Evolutionary conservation across 2,797 vertebrate species (phyloP), one percentile per base, ranked within the genome.

Genomic region (Spea hammondii): DNA sequence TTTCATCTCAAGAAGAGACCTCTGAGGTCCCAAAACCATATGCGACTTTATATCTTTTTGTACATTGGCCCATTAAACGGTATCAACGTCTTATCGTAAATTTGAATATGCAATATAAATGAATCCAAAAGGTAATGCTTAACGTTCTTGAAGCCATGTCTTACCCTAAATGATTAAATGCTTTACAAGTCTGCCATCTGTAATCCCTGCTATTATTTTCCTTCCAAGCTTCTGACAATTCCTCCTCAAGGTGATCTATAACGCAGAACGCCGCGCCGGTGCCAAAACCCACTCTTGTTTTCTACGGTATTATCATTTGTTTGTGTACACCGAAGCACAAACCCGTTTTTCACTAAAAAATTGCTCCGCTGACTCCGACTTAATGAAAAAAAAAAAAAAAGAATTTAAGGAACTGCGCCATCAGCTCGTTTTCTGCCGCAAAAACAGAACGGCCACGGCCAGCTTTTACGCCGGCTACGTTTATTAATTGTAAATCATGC

Each of bases 181-280:
- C 51, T 70, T 70, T 71, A 76, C 79, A 76, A 62, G 45, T 70
- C 54, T 45, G 50, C 49, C 54, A 75, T 75, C 68, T 65, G 59
- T 80, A 80, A 80, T 80, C 69, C 17, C 5, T 12, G 8, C 79
- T 75, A 65, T 80, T 66, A 76, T 65, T 70, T 17, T 60, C 44
- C 79, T 65, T 76, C 64, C 69, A 65, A 51, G 62, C 51, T 59
- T 55, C 8, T 73, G 71, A 62, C 71, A 73, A 8, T 64, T 60
- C 65, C 32, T 70, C 7, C 60, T 65, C 68, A 50, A 74, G 57
- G 72, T 55, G 53, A 60, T 70, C 50, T 65, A 65, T 72, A 71
- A 60, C 46, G 62, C 5, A 65, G 14, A 65, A 76, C 48, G n/a
- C 48, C 14, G 54, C 4, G 51, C 66, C 14, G 9, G 48, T 51